Conservation (phyloP, 35 echinoderm and acorn worm species). For the Eucidaris tribuloides region DNA sequence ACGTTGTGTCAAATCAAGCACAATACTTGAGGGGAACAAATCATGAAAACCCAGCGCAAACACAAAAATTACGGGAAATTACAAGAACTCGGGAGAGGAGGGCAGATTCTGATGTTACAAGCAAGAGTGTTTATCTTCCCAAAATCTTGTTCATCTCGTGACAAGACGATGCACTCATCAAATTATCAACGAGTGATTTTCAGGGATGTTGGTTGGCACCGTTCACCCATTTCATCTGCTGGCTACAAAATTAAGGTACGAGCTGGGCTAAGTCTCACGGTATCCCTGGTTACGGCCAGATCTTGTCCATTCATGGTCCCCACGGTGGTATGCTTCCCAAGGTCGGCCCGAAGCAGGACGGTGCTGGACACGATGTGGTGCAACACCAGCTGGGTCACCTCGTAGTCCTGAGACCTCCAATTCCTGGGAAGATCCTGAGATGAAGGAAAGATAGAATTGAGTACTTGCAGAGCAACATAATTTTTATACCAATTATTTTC, state of each 20-base stretch:
- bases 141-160: not conserved
- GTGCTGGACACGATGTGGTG: not conserved
- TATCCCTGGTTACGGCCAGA: not conserved
- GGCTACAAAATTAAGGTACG: not conserved
- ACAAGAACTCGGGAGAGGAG: too few species aligned
- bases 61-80: too few species aligned
- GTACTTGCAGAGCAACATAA: too few species aligned
- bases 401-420: not conserved
- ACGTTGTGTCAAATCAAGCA: too few species aligned
- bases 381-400: not conserved
- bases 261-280: too few species aligned
- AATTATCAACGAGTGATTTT: not conserved
- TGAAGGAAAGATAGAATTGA: not conserved
- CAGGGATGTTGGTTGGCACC: not conserved
- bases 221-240: not conserved
- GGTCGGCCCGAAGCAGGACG: not conserved
- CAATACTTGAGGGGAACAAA: too few species aligned
- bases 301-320: slow-evolving; percentile 28
- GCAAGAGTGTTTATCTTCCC: not conserved
- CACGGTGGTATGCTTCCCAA: not conserved
- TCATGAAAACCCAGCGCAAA: too few species aligned
- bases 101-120: too few species aligned
- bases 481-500: too few species aligned
- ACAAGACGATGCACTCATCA: not conserved
- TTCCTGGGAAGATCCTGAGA: not conserved